Evolutionary conservation across 2,113 vertebrate species (phyloP).

Genomic region (Lontra canadensis): DNA sequence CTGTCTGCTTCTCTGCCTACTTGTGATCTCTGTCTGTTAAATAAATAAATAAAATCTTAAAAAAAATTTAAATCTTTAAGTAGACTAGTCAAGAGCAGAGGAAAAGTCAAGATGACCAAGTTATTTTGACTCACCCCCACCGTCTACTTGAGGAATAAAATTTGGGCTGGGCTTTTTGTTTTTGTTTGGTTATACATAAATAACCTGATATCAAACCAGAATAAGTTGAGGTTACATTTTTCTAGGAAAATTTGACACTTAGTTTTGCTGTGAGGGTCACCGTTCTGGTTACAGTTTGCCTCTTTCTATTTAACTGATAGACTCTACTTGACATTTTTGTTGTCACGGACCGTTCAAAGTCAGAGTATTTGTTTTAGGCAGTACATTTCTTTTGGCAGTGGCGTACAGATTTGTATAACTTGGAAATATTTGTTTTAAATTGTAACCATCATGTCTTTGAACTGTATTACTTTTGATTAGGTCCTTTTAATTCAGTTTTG

Average conservation of each 20-base stretch:
- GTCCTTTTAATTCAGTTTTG: conserved; percentile 45
- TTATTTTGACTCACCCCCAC: not conserved
- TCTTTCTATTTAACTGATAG: not conserved
- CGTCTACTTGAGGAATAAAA: not conserved
- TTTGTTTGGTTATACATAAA: not conserved
- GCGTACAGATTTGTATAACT: not conserved
- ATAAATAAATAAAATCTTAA: not conserved
- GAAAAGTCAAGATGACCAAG: conserved; percentile 24
- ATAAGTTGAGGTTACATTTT: conserved; percentile 24
- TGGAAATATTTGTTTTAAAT: conserved; percentile 53
- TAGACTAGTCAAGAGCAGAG: not conserved
- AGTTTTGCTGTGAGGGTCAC: conserved; percentile 6
- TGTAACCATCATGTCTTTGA: not conserved
- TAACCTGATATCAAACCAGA: conserved; percentile 10
- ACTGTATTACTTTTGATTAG: conserved; percentile 50
- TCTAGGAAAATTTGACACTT: conserved; percentile 39
- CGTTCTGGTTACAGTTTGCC: not conserved
- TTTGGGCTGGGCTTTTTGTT: not conserved
- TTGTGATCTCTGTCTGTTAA: too few relatives aligned
- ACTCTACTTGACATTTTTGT: conserved; percentile 1
- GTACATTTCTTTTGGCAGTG: conserved; percentile 5
- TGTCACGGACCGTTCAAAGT: not conserved
- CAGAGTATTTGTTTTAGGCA: conserved; percentile 21
- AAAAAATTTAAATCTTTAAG: not conserved
- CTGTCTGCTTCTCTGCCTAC: too few relatives aligned